Base-by-base conservation (phyloP, 2,888 invertebrate species). In the Ochlodes sylvanus region DNA sequence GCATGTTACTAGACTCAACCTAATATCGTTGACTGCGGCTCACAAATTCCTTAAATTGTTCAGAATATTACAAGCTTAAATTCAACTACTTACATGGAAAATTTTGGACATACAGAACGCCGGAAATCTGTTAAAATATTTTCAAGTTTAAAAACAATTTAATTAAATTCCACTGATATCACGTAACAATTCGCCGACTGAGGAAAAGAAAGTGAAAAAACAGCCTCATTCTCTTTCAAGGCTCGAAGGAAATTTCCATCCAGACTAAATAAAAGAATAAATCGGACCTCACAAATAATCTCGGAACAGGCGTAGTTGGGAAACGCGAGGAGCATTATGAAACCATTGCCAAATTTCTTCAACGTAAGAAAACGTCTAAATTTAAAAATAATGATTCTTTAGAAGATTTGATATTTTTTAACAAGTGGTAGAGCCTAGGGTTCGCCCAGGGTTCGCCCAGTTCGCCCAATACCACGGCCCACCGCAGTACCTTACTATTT, bases 101-200 rank as follows among this genome's bases (percentile, higher is more conserved):
- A 21, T 38, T 38, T 38, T 38, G 3, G 27, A 5, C 12, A 15
- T 41, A 65, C 10, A 41, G 42, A 34, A 47, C 17, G 9, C 9
- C 54, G 12, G 19, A 12, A n/a, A 4, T 41, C 47, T 27, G 21
- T 38, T 19, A 15, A 67, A 55, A n/a, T 6, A 15, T 19, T 12
- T 12, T 56, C 27, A 27, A 62, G 56, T 34, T 52, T 47, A 15
- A 56, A 47, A 9, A 62, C 56, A 55, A 47, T 68, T 62, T 62
- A 68, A 68, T 68, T 62, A 62, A 68, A 68, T 47, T 55, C 38
- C 61, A 14, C 44, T 44, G 54, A 63, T 55, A 63, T 63, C 55
- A 55, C 63, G 55, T 21, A 42, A 32, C 55, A 17, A 44, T 41
- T 32, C 34, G 5, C 10, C 42, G 17, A 21, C 42, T 32, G 19